phyloP scores from a whole-genome alignment of 2,113 vertebrate species.

The Rhinoptilus africanus region DNA sequence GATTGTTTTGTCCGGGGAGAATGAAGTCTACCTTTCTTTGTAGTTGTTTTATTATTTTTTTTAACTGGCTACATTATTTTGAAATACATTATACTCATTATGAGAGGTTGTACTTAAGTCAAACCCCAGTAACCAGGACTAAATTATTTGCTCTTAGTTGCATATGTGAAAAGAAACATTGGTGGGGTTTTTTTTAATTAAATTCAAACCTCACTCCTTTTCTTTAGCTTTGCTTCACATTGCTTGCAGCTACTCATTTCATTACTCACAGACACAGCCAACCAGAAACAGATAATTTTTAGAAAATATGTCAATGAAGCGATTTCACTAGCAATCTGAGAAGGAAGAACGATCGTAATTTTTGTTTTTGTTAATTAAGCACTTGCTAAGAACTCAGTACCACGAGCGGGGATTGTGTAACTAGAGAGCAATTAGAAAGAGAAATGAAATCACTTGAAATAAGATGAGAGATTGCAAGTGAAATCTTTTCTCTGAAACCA shows the following conservation, averaged over 20 bases:
- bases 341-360: not conserved
- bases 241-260: not conserved
- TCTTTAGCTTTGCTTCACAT: not conserved
- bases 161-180: not conserved
- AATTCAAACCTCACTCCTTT: not conserved
- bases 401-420: not conserved
- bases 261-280: not conserved
- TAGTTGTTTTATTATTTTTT: not conserved
- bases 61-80: not conserved
- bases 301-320: conserved; percentile 18
- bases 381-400: conserved; percentile 1
- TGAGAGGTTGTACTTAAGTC: not conserved
- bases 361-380: conserved; percentile 43
- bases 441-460: conserved; percentile 8
- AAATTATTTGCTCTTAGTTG: not conserved
- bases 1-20: conserved; percentile 22
- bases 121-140: not conserved
- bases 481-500: conserved; percentile 32
- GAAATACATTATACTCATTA: not conserved
- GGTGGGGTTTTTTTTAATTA: not conserved
- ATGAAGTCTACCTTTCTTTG: not conserved
- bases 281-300: conserved; percentile 3
- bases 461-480: not conserved
- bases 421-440: conserved; percentile 34
- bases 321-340: not conserved